Base-by-base conservation (phyloP, 2,797 vertebrate species). In the Gallirallus australis region DNA sequence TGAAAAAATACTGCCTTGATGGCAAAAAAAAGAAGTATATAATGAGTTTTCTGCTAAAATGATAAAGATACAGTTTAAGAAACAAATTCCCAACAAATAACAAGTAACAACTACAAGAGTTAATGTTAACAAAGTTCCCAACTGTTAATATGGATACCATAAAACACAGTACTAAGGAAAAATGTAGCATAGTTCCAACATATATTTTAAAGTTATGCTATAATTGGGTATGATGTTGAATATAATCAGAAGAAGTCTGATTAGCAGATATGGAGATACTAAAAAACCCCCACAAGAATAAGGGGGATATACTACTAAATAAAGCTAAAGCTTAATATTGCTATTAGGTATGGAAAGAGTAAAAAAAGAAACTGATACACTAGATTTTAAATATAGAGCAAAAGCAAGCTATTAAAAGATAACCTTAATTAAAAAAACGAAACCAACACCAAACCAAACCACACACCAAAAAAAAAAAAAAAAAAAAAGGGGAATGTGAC, bases 1-100 rank as follows among this genome's bases (percentile, higher is more conserved):
- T 89, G 83, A 95, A 94, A 97, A 96, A 97, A 97, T 95, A 93
- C 61, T 96, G 94, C 94, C 91, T 94, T 94, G 86, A 82, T 91
- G 92, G 94, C 96, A 96, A 94, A 97, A 97, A 97, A 93, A 59
- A 48, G 37, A 48, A 5, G 15, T 86, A 92, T 94, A 89, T 96
- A 97, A 97, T 92, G 94, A 96, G 89, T 83, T 95, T 83, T 96
- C 69, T 65, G 89, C 91, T 91, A 87, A 93, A 93, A 90, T 92
- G 92, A 89, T 91, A 65, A 90, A 89, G 75, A 82, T 54, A 71
- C 37, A 70, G 53, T 77, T 94, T 95, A 93, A 86, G 84, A 85
- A 96, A 91, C 75, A 89, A 85, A 91, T 96, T 95, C 92, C 10
- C 60, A 92, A 73, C 73, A 93, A 96, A 73, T 80, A 96, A 79